A percentile compares a stretch with the other conserved stretches of the same genome.
These are phyloP conservation scores for Ophthalmolycus amberensis DNA, from an alignment of 2,113 vertebrate genomes.

Conservation along the genomic window DNA sequence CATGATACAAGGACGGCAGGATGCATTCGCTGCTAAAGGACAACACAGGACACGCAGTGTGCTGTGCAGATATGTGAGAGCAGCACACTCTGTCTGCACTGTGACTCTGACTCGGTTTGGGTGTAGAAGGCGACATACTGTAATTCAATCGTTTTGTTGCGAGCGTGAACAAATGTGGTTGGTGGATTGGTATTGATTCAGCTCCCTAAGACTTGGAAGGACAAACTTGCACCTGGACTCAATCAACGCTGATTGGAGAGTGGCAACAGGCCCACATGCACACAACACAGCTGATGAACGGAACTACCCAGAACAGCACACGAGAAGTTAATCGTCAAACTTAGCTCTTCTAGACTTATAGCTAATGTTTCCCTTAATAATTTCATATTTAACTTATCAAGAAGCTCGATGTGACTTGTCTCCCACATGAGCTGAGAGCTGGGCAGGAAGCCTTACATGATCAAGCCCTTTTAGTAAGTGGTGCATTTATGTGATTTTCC, in stretches of 20 bases:
- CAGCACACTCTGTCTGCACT: slow-evolving; percentile 1
- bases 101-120: slow-evolving; percentile 40
- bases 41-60: slow-evolving; percentile 41
- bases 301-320: not conserved
- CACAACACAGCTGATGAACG: slow-evolving; percentile 58
- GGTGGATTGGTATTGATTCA: slow-evolving; percentile 67
- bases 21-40: slow-evolving; percentile 42
- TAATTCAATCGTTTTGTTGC: slow-evolving; percentile 49
- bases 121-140: slow-evolving; percentile 8
- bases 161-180: slow-evolving; percentile 40
- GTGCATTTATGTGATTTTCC: slow-evolving; percentile 11
- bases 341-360: not conserved
- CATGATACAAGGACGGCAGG: slow-evolving; percentile 50
- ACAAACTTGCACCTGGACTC: slow-evolving; percentile 78
- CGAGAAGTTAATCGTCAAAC: slow-evolving; percentile 29
- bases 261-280: slow-evolving; percentile 67
- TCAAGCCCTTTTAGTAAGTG: slow-evolving; percentile 7
- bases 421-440: not conserved
- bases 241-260: slow-evolving; percentile 74
- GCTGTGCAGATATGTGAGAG: slow-evolving; percentile 25
- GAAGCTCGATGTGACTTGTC: not conserved
- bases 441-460: not conserved
- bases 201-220: slow-evolving; percentile 68
- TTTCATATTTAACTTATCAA: slow-evolving; percentile 2
- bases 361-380: not conserved